Conservation (phyloP, 2,113 vertebrate genomes). For the Platichthys stellatus region DNA sequence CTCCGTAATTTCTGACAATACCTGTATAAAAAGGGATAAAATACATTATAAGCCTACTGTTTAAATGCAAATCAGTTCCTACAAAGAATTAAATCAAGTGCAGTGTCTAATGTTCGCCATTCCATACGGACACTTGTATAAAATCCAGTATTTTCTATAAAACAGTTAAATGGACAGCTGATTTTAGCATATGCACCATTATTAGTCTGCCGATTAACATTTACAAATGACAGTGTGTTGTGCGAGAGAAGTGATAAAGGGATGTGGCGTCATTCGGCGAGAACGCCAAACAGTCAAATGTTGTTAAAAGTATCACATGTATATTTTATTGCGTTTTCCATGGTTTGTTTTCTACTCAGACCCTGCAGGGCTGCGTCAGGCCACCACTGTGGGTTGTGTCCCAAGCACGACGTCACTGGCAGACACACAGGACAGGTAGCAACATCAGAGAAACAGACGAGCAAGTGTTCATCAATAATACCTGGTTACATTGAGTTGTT, state of each 20-base stretch:
- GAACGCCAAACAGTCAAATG: constrained; percentile 9
- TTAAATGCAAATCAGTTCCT: too few relatives aligned
- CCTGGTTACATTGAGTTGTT: constrained; percentile 3
- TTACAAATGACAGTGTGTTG: too few relatives aligned
- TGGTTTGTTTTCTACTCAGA: neutral
- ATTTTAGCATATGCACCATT: too few relatives aligned
- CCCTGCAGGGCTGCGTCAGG: neutral
- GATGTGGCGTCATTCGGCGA: neutral
- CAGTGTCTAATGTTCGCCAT: too few relatives aligned
- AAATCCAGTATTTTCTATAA: too few relatives aligned
- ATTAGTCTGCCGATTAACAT: too few relatives aligned
- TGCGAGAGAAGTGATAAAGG: neutral
- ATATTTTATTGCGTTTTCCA: constrained; percentile 35
- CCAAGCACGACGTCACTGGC: constrained; percentile 17
- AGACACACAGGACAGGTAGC: constrained; percentile 13
- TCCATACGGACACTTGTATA: too few relatives aligned
- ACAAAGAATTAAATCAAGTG: too few relatives aligned
- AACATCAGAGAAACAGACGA: constrained; percentile 29
- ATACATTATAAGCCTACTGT: too few relatives aligned
- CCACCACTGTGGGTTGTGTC: neutral
- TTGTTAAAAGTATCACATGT: constrained; percentile 26
- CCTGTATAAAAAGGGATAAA: too few relatives aligned
- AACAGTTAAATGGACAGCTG: too few relatives aligned
- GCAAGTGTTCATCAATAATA: neutral
- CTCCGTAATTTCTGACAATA: too few relatives aligned